A percentile compares a stretch with the other conserved stretches of the same genome.
phyloP scores from a whole-genome alignment of 2,797 vertebrate species.

The Gobio occitaniae region DNA sequence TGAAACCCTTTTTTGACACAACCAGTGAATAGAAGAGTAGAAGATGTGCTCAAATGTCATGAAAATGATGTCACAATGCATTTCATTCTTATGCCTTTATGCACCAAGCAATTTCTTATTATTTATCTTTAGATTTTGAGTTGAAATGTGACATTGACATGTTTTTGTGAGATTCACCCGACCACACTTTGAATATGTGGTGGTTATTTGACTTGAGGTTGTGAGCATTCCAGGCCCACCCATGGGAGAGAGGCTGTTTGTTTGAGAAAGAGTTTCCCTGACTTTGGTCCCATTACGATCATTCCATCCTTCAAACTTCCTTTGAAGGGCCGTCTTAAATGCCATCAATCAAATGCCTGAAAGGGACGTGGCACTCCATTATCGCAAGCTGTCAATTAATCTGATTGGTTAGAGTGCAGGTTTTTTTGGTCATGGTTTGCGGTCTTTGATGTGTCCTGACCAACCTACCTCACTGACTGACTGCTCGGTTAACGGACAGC shows the following conservation, averaged over 20 bases:
- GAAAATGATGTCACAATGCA: not conserved
- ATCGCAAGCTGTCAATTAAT: constrained; percentile 42
- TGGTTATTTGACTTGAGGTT: constrained; percentile 25
- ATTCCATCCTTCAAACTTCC: constrained; percentile 8
- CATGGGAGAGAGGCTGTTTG: constrained; percentile 21
- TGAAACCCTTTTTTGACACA: not conserved
- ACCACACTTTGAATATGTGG: constrained; percentile 14
- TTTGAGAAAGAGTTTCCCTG: constrained; percentile 28
- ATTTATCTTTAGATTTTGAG: not conserved
- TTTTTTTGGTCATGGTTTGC: not conserved
- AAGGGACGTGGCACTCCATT: constrained; percentile 50
- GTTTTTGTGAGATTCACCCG: not conserved
- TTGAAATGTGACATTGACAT: not conserved
- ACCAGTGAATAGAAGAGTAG: not conserved
- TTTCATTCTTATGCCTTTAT: not conserved
- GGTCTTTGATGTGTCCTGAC: not conserved
- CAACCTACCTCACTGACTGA: not conserved
- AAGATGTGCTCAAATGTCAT: not conserved
- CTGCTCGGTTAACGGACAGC: not conserved
- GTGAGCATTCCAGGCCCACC: constrained; percentile 12
- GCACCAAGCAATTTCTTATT: not conserved
- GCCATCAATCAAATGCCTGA: constrained; percentile 41
- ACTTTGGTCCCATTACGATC: constrained; percentile 28
- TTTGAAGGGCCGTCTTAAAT: constrained; percentile 24
- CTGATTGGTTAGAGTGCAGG: not conserved